Evolutionary conservation across 2,797 vertebrate species (phyloP), one percentile per base, ranked within the genome.

Genomic region (Tapera naevia): DNA sequence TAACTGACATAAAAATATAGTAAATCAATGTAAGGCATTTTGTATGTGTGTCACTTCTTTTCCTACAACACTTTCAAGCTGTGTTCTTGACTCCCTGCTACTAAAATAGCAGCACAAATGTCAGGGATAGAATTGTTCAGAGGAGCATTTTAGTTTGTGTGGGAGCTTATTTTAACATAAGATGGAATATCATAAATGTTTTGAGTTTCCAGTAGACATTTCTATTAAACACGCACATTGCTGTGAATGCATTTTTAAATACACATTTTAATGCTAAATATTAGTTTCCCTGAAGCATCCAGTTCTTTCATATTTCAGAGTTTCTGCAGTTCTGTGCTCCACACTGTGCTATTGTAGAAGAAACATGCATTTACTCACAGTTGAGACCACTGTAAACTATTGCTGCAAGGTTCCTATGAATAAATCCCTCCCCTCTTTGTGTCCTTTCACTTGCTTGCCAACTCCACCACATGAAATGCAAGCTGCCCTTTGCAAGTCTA

Each of bases 121-220:
- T 92, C 91, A 94, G 48, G 60, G 50, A 66, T 95, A 80, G 65
- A 80, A 79, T 70, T 88, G 56, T 91, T 96, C 67, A 87, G 79
- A 79, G 67, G 12, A 93, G 46, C 91, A 94, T 86, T 96, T 93
- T 93, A 46, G 91, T 76, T 93, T 92, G 74, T 80, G 73, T 80
- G 54, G 82, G 89, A 85, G 87, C 74, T 94, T 94, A 93, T 95
- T 95, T 96, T 95, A 92, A 89, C 82, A n/a, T 58, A 70, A 62
- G 73, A 86, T 91, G 35, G 72, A 79, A 84, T 90, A 74, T 61
- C 64, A 51, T 51, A 82, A 89, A 78, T 82, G 74, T 96, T 96
- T 94, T 94, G 72, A 71, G 23, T 94, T 93, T 89, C 50, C 32
- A 89, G 46, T n/a, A 94, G 95, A 66, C 51, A 61, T 22, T 89